Evolutionary conservation across 2,888 invertebrate genomes (phyloP).

Genomic region (Acanthosepion pharaonis): DNA sequence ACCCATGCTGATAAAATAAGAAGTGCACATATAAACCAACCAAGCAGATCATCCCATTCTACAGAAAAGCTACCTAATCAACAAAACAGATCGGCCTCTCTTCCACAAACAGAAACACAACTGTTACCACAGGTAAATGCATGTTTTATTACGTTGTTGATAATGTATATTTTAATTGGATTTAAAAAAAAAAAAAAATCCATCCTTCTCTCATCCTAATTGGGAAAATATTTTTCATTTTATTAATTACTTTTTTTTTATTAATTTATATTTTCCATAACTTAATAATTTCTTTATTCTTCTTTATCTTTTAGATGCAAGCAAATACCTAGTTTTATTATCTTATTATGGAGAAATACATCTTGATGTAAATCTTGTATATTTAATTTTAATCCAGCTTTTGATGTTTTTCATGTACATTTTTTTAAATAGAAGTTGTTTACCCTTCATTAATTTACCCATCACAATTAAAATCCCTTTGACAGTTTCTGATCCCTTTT

Average conservation of each 20-base stretch:
- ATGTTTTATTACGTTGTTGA: not conserved
- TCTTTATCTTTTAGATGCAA: not conserved
- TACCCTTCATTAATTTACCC: not conserved
- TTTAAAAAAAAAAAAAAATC: not conserved
- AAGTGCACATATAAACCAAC: not conserved
- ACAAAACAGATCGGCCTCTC: not conserved
- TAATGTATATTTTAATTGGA: not conserved
- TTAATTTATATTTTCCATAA: not conserved
- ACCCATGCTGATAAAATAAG: not conserved
- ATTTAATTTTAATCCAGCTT: not conserved
- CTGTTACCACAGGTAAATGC: not conserved
- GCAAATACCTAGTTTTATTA: not conserved
- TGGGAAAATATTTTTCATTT: not conserved
- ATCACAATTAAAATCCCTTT: not conserved
- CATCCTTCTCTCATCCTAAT: not conserved
- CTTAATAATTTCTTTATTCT: not conserved
- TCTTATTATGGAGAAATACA: not conserved
- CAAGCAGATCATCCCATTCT: not conserved
- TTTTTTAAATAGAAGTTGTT: not conserved
- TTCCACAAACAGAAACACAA: not conserved
- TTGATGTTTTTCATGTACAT: not conserved
- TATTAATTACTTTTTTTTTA: not conserved
- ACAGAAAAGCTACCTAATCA: not conserved
- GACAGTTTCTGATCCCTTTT: not conserved
- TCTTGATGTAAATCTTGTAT: not conserved